A percentile compares a stretch with the other conserved stretches of the same genome.
These are phyloP conservation scores for Odontamblyopus lacepedii DNA, from an alignment of 2,797 vertebrate species.

Conservation along the genomic window DNA sequence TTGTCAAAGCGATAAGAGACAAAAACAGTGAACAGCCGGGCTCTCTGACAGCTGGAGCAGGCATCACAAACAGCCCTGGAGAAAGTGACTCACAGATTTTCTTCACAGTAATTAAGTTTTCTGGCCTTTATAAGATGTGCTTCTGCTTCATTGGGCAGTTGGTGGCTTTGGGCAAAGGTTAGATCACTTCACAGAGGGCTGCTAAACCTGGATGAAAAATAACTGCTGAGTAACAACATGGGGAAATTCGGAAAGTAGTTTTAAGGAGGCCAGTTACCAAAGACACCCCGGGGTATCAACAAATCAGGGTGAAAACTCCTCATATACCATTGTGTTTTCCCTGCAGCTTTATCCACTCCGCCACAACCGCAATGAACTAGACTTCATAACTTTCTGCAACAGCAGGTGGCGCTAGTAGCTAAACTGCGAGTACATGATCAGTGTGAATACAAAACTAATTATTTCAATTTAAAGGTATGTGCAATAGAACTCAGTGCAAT, in stretches of 20 bases:
- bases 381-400: not conserved
- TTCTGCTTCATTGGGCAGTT: slow-evolving; percentile 1
- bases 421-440: not conserved
- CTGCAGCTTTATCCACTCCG: too few species aligned
- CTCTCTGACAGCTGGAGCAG: not conserved
- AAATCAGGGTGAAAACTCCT: not conserved
- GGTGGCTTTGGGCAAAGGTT: not conserved
- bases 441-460: too few species aligned
- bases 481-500: too few species aligned
- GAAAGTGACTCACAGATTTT: not conserved
- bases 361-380: not conserved
- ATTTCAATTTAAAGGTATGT: too few species aligned
- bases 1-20: not conserved
- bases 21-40: not conserved
- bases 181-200: not conserved
- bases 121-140: not conserved
- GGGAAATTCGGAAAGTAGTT: not conserved
- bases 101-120: not conserved
- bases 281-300: not conserved
- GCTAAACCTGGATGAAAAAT: not conserved
- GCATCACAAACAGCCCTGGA: not conserved
- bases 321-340: too few species aligned
- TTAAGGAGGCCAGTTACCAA: not conserved
- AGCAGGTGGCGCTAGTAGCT: not conserved
- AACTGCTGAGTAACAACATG: not conserved